A percentile compares a stretch with the other conserved stretches of the same genome.
Evolutionary conservation across 2,888 invertebrate genomes (phyloP).

Genomic region (Mythimna ferrago): DNA sequence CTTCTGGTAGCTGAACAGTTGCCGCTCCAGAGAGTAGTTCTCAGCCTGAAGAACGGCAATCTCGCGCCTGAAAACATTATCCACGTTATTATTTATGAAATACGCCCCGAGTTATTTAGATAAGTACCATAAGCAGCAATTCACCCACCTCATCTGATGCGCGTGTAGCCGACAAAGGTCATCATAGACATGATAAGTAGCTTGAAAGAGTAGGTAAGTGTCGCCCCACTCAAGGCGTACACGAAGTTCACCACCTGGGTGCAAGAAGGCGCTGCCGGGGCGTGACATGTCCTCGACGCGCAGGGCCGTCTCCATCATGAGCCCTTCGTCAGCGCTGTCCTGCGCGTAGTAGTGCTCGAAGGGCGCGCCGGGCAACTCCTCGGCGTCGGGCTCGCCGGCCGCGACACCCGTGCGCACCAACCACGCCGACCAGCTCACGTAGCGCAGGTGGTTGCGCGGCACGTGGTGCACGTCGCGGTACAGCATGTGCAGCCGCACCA

Average conservation of each 20-base stretch:
- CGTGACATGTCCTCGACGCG: conserved; percentile 93
- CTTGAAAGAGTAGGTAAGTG: conserved; percentile 94
- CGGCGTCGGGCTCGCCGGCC: conserved; percentile 92
- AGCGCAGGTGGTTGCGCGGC: conserved; percentile 93
- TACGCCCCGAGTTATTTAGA: not conserved
- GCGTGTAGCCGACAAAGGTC: conserved; percentile 95
- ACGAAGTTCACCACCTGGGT: conserved; percentile 93
- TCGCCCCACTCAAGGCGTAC: conserved; percentile 96
- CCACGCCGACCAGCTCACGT: conserved; percentile 94
- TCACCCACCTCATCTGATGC: conserved; percentile 94
- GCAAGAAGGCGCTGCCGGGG: conserved; percentile 93
- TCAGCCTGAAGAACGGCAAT: conserved; percentile 95
- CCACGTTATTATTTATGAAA: conserved; percentile 5
- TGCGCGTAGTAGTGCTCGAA: conserved; percentile 95
- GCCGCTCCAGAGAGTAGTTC: conserved; percentile 95
- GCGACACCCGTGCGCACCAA: conserved; percentile 88
- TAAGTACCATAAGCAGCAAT: not conserved
- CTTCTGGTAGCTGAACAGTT: conserved; percentile 95
- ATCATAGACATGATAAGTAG: conserved; percentile 96
- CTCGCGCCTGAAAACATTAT: conserved; percentile 92
- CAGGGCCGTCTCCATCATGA: conserved; percentile 95
- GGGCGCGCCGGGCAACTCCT: conserved; percentile 93
- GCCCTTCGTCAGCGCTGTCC: conserved; percentile 94
- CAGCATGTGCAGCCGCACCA: conserved; percentile 93
- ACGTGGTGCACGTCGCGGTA: conserved; percentile 95